A percentile compares a stretch with the other conserved stretches of the same genome.
These are phyloP conservation scores for Siderastrea radians DNA, from an alignment of 92 coral and sea anemone species.

Conservation along the genomic window DNA sequence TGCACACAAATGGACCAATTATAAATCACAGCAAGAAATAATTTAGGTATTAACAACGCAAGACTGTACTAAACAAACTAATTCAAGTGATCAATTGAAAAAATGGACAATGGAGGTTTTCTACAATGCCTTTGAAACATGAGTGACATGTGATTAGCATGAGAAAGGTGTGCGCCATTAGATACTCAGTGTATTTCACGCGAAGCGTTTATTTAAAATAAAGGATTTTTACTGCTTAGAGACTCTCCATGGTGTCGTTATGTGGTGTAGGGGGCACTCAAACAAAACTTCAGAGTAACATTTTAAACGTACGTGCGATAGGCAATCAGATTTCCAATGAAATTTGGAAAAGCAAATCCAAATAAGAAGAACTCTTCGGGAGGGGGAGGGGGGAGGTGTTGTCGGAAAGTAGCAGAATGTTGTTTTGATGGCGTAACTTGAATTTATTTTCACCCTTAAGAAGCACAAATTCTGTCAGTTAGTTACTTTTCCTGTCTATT, in stretches of 20 bases:
- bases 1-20: background rate
- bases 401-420: too few species aligned
- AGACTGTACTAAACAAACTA: background rate
- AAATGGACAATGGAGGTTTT: background rate
- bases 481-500: too few species aligned
- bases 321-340: too few species aligned
- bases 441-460: too few species aligned
- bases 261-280: too few species aligned
- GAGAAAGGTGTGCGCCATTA: background rate
- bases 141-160: slow-evolving; percentile 20
- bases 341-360: too few species aligned
- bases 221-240: slow-evolving; percentile 8
- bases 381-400: too few species aligned
- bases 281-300: too few species aligned
- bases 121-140: background rate
- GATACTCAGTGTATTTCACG: background rate
- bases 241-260: slow-evolving; percentile 12
- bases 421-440: too few species aligned
- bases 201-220: background rate
- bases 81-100: background rate
- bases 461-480: too few species aligned
- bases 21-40: background rate
- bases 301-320: too few species aligned
- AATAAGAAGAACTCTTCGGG: too few species aligned
- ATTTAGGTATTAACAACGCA: background rate